Evolutionary conservation across 2,797 vertebrate genomes (phyloP).

Genomic region (Helarctos malayanus): DNA sequence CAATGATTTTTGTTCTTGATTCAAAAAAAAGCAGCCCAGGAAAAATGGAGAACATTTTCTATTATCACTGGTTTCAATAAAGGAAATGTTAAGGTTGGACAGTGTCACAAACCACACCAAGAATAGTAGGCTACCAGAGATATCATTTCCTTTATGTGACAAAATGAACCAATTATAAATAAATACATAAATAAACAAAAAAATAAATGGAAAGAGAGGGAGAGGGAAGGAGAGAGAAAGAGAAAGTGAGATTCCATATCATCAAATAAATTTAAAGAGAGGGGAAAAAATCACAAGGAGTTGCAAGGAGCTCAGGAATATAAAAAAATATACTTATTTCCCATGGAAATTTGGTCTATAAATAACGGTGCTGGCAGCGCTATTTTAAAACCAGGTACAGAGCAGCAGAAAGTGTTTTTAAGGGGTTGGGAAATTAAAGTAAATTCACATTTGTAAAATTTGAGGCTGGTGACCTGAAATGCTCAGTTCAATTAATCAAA

Average conservation of each 20-base stretch:
- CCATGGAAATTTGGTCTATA: neutral
- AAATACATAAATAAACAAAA: neutral
- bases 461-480: neutral
- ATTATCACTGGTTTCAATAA: neutral
- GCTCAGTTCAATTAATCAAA: neutral
- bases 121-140: neutral
- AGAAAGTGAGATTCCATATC: neutral
- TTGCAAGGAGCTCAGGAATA: neutral
- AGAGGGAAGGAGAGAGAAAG: neutral
- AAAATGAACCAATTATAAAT: neutral
- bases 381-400: slow-evolving; percentile 53
- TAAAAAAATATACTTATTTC: slow-evolving; percentile 49
- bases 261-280: slow-evolving; percentile 39
- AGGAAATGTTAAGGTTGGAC: neutral
- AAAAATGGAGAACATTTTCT: neutral
- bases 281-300: neutral
- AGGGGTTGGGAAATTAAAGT: neutral
- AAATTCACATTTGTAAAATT: neutral
- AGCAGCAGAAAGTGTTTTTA: neutral
- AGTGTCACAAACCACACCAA: neutral
- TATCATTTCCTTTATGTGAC: neutral
- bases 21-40: neutral
- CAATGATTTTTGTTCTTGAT: neutral
- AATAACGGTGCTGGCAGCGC: neutral
- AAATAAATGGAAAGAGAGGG: too few relatives aligned